Conservation (phyloP, 2,888 invertebrate genomes). For the Taenaris catops region DNA sequence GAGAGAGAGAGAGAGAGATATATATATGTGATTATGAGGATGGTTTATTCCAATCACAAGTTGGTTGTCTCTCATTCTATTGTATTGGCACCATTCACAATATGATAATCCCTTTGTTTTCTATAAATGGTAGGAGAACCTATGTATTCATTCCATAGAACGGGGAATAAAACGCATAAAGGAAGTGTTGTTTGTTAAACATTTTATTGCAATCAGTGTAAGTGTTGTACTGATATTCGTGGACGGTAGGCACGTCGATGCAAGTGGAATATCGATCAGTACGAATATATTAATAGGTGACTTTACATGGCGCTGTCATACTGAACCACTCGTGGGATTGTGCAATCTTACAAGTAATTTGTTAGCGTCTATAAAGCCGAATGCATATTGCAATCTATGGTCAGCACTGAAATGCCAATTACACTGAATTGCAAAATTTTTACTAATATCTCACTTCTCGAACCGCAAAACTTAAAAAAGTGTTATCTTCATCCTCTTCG, state of each 20-base stretch:
- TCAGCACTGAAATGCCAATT: too few relatives aligned
- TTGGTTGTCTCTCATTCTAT: slow-evolving; percentile 4
- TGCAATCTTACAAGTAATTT: too few relatives aligned
- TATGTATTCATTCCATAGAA: slow-evolving; percentile 1
- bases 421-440: too few relatives aligned
- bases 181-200: slow-evolving; percentile 15
- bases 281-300: background rate
- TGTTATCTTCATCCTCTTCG: too few relatives aligned
- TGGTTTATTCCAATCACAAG: too few relatives aligned
- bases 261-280: slow-evolving; percentile 3
- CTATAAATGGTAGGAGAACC: slow-evolving; percentile 14
- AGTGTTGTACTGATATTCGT: background rate
- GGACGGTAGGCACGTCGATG: background rate
- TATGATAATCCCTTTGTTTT: slow-evolving; percentile 17
- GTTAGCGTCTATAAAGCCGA: too few relatives aligned
- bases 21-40: too few relatives aligned
- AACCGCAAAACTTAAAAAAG: too few relatives aligned
- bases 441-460: too few relatives aligned
- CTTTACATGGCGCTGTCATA: background rate
- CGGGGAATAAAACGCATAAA: slow-evolving; percentile 8
- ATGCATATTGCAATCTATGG: too few relatives aligned
- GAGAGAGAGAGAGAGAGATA: too few relatives aligned
- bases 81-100: slow-evolving; percentile 3
- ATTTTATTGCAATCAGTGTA: slow-evolving; percentile 12
- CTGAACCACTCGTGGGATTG: too few relatives aligned